phyloP scores from a whole-genome alignment of 1,140 invertebrate species.

The Penaeus indicus region DNA sequence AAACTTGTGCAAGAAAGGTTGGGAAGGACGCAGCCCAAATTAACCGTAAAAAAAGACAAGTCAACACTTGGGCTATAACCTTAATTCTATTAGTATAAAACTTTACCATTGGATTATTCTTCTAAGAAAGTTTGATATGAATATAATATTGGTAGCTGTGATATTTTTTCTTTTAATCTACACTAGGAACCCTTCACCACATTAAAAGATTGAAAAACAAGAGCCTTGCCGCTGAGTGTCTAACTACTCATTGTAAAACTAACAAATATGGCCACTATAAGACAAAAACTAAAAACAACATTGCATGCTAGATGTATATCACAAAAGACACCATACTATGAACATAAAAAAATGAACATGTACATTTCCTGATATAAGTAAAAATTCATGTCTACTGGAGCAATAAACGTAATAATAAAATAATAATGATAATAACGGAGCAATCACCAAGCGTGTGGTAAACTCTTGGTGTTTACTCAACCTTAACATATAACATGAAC shows the following conservation, averaged over 20 bases:
- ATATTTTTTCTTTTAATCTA: slow-evolving; percentile 61
- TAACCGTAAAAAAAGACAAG: slow-evolving; percentile 32
- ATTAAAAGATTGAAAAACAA: slow-evolving; percentile 63
- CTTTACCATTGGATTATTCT: slow-evolving; percentile 60
- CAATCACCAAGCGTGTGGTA: slow-evolving; percentile 59
- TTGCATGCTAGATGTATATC: slow-evolving; percentile 63
- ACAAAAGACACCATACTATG: slow-evolving; percentile 63
- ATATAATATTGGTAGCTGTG: slow-evolving; percentile 61
- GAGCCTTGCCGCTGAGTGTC: slow-evolving; percentile 60
- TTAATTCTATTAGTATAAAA: slow-evolving; percentile 63
- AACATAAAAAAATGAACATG: slow-evolving; percentile 61
- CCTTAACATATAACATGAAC: slow-evolving; percentile 56
- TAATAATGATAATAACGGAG: slow-evolving; percentile 57
- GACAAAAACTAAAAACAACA: slow-evolving; percentile 61
- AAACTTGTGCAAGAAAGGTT: slow-evolving; percentile 64
- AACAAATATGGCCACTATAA: slow-evolving; percentile 65
- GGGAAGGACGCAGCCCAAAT: slow-evolving; percentile 52
- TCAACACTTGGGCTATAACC: slow-evolving; percentile 33
- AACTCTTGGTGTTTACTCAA: slow-evolving; percentile 57
- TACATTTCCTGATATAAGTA: slow-evolving; percentile 64
- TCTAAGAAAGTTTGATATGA: slow-evolving; percentile 64
- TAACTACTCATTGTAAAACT: slow-evolving; percentile 61
- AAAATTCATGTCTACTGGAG: slow-evolving; percentile 64
- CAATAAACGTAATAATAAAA: slow-evolving; percentile 55
- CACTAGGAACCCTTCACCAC: slow-evolving; percentile 64